Evolutionary conservation across 1,140 invertebrate species (phyloP), one percentile per base, ranked within the genome.

Genomic region (Aphidius gifuensis): DNA sequence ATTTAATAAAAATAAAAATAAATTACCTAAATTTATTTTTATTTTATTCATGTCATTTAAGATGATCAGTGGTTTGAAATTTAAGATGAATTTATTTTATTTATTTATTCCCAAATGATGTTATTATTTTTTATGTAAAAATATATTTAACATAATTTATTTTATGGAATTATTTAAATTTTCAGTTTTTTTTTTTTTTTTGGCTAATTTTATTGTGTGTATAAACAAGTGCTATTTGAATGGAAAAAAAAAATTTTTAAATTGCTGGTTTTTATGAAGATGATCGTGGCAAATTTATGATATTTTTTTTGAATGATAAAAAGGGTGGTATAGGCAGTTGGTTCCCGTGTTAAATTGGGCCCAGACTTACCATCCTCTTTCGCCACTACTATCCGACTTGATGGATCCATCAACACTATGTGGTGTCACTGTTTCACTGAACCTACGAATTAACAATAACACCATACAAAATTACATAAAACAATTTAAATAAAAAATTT

Each of bases 321-420:
- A 60, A 69, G 62, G 64, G 61, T 66, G 62, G 58, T 71, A 72
- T 62, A 70, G 71, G 67, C 68, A 70, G 67, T 65, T 72, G 71
- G 67, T 70, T 66, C 69, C 72, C 69, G 65, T 32, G 23, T 67
- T 58, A 60, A 61, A 64, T 49, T 69, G 70, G 72, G 73, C 71
- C 74, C 73, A 73, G 71, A 78, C 78, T 80, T 80, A 80, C 78
- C 78, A 79, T 78, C 74, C 71, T 74, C 73, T 79, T 70, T 80
- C 76, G 72, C 73, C 78, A 80, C 71, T 79, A 78, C 66, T 76
- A 76, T 77, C 75, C 64, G 73, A 79, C 74, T 77, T 77, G 75
- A 80, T 71, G 69, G 73, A 71, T 66, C 76, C 78, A 65, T 71
- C 76, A 77, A 74, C 77, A 77, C 76, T 77, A 71, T 79, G 77